These are phyloP conservation scores for Oscheius onirici DNA, from an alignment of 2,888 invertebrate species.

Conservation along the genomic window DNA sequence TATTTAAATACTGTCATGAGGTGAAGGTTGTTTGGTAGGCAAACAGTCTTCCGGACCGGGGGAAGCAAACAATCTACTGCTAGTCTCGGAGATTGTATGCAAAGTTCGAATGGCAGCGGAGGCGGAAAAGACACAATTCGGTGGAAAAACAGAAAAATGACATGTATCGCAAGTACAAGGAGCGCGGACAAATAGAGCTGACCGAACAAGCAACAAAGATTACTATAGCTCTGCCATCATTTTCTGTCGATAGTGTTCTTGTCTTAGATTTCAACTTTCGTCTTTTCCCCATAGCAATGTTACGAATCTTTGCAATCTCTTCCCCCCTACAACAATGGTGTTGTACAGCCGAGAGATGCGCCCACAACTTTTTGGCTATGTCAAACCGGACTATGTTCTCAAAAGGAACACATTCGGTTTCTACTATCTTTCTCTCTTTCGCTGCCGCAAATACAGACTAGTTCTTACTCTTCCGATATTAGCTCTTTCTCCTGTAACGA, in stretches of 20 bases:
- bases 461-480: neutral
- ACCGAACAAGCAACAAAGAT: neutral
- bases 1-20: constrained; percentile 25
- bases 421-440: neutral
- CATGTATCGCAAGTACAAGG: neutral
- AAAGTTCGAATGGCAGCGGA: constrained; percentile 10
- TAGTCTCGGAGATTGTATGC: constrained; percentile 11
- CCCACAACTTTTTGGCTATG: neutral
- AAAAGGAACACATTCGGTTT: neutral
- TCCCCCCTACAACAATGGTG: neutral
- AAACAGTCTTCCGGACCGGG: constrained; percentile 23
- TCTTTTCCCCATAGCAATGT: neutral
- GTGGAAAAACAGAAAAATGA: constrained; percentile 8
- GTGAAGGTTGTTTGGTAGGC: constrained; percentile 27
- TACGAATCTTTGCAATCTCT: neutral
- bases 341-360: neutral
- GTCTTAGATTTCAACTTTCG: neutral
- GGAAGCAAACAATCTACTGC: constrained; percentile 26
- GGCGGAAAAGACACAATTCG: constrained; percentile 11
- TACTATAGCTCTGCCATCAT: no score
- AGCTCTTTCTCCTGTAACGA: neutral
- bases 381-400: constrained; percentile 5
- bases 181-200: neutral
- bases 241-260: no score
- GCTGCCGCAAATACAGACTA: neutral